Evolutionary conservation across 2,113 vertebrate species (phyloP), one percentile per base, ranked within the genome.

Genomic region (Edolisoma coerulescens): DNA sequence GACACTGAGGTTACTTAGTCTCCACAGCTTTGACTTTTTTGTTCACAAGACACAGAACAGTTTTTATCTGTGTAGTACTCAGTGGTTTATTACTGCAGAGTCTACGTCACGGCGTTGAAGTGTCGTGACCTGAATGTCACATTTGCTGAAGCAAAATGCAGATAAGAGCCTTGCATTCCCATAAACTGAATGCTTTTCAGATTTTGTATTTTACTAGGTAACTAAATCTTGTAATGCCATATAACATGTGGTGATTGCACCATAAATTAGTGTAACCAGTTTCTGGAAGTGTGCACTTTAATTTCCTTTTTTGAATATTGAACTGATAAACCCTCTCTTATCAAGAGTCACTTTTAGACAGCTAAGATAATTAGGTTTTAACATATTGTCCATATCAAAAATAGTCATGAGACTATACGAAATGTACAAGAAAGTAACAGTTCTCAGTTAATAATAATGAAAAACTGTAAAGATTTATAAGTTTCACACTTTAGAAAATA

Each of bases 251-350:
- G 73, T 67, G 85, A 63, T 65, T 81, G 37, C 28, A 63, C 56
- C 85, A 39, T 85, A 37, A 89, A 54, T 74, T 63, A 70, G 33
- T 24, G 20, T 90, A 89, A 65, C 69, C 59, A 27, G 65, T 92
- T 96, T 86, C 90, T 96, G 88, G 79, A 95, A 57, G 32, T 57
- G 60, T 90, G 90, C 88, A 96, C 88, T 92, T 94, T 93, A 94
- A 84, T 93, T 95, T 84, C 73, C 44, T 82, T 57, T 60, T 78
- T 63, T 77, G 54, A 68, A 83, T 93, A 35, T 61, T 70, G 81
- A 82, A 64, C 41, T 94, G 69, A 75, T 84, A 81, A 77, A 41
- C 23, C 32, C 10, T 90, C 28, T 84, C 53, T 89, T 71, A 56
- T 45, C 60, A 60, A 53, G 37, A 79, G 69, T 64, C 52, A 35